Conservation (phyloP, 2,797 vertebrate genomes). For the Xerus rutilus region DNA sequence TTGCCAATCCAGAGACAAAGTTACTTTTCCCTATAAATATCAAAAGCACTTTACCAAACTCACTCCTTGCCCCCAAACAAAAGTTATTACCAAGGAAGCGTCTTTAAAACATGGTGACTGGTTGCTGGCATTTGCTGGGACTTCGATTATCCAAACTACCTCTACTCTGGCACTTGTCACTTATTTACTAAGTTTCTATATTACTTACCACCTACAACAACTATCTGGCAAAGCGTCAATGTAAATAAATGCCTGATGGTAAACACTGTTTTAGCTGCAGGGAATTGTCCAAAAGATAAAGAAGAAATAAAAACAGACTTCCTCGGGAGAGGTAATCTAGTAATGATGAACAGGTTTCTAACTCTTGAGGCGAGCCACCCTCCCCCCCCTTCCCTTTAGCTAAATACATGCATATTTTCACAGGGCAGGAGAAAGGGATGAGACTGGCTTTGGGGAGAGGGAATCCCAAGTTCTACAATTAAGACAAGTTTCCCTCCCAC, state of each 20-base stretch:
- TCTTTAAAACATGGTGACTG: neutral
- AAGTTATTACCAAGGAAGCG: slow-evolving; percentile 44
- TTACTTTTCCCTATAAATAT: neutral
- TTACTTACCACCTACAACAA: slow-evolving; percentile 51
- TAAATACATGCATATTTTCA: neutral
- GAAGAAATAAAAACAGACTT: neutral
- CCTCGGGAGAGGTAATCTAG: neutral
- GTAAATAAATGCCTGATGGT: slow-evolving; percentile 45
- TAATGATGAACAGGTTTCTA: neutral
- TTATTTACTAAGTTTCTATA: slow-evolving; percentile 50
- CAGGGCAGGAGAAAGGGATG: neutral
- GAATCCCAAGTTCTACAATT: neutral
- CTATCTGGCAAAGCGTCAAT: slow-evolving; percentile 61
- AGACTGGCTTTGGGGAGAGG: neutral
- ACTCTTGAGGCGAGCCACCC: neutral
- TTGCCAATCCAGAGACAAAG: neutral
- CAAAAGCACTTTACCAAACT: slow-evolving; percentile 27
- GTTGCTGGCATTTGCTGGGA: neutral
- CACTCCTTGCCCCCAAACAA: neutral
- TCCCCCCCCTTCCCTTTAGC: neutral
- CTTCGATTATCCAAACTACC: neutral
- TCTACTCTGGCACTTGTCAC: slow-evolving; percentile 26
- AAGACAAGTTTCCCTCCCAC: slow-evolving; percentile 91
- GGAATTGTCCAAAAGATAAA: slow-evolving; percentile 32
- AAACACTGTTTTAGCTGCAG: neutral